These are phyloP conservation scores for Valencia hispanica DNA, from an alignment of 2,797 vertebrate species.

Conservation along the genomic window DNA sequence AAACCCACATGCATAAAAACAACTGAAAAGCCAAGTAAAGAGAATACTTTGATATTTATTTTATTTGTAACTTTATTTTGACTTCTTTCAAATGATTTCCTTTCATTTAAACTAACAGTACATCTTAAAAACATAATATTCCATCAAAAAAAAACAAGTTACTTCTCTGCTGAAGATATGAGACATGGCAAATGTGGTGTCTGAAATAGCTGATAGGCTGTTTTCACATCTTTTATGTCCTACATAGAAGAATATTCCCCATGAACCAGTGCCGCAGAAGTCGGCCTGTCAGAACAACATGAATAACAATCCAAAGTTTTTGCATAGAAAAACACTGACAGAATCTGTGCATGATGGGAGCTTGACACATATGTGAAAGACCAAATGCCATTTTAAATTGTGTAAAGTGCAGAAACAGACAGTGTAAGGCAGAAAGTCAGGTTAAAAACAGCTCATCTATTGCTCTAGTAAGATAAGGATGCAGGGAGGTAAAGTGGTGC, in stretches of 20 bases:
- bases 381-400: conserved; percentile 52
- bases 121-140: conserved; percentile 58
- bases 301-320: conserved; percentile 53
- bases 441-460: conserved; percentile 64
- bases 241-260: conserved; percentile 21
- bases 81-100: conserved; percentile 49
- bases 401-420: conserved; percentile 73
- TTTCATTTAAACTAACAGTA: conserved; percentile 55
- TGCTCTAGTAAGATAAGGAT: conserved; percentile 59
- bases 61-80: conserved; percentile 34
- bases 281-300: conserved; percentile 22
- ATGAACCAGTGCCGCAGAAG: conserved; percentile 12
- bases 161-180: conserved; percentile 31
- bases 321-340: conserved; percentile 80
- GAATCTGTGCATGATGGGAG: conserved; percentile 45
- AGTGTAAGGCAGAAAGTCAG: conserved; percentile 72
- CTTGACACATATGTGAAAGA: conserved; percentile 39
- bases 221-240: conserved; percentile 30
- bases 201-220: conserved; percentile 39
- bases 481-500: conserved; percentile 17
- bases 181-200: conserved; percentile 55
- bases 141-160: conserved; percentile 49
- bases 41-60: neutral
- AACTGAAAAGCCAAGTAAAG: neutral
- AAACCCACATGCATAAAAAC: neutral